Evolutionary conservation across 2,113 vertebrate genomes (phyloP), one percentile per base, ranked within the genome.

Genomic region (Peromyscus californicus): DNA sequence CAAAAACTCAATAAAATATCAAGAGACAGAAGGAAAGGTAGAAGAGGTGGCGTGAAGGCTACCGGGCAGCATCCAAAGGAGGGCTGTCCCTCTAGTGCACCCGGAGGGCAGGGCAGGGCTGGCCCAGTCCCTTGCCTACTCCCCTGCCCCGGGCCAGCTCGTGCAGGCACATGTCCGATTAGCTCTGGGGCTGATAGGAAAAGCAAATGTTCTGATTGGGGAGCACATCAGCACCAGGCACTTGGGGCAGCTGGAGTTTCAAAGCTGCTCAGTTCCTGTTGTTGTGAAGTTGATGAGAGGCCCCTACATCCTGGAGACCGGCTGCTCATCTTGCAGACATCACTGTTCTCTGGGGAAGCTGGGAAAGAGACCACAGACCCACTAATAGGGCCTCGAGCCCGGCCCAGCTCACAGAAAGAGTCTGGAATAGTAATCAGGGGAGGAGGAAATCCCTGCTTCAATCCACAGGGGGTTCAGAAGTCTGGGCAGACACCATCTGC

Each of bases 211-310:
- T 97, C 97, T 79, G 76, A 42, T 48, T 92, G 57, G 0, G 15
- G 95, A 69, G 72, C 11, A 93, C 48, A 69, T 85, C 15, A 54
- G 39, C 36, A 12, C 21, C 12, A 13, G 57, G 51, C 4, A 29
- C 61, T 80, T 92, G 84, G 96, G 69, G 89, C 96, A 16, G 85
- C 97, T 89, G 96, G 31, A 90, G 51, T 93, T 98, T 98, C 98
- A 98, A 98, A 98, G 97, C 91, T 57, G 33, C 91, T 95, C 87
- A 45, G 96, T 96, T 98, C 97, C 98, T 93, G 96, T 86, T n/a
- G 92, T 85, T 10, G 90, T 51, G 92, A 98, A 92, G 94, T 98
- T 98, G 97, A 97, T 5, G 84, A 97, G 97, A 31, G 91, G 65
- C 72, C 65, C 29, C 4, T 86, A 29, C 42, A 39, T 72, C 42